Evolutionary conservation across 1,140 invertebrate species (phyloP), one percentile per base, ranked within the genome.

Genomic region (Mylabris phalerata): DNA sequence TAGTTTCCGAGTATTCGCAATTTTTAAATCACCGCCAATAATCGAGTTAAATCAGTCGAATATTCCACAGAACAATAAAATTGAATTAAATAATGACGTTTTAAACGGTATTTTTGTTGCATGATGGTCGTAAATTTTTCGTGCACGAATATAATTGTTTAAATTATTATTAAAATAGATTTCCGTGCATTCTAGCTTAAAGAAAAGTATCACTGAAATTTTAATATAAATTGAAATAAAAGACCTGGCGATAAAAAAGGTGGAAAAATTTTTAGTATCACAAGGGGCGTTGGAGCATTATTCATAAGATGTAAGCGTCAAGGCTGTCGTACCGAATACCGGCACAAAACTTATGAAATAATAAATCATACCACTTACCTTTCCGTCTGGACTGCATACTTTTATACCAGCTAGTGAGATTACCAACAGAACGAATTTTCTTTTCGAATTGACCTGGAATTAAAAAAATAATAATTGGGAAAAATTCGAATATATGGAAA

Each of bases 361-460:
- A 54, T 54, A 54, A 54, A 54, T 54, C 51, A 54, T 54, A 25
- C 25, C 39, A 45, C 51, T 55, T 55, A 55, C 52, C 52, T 55
- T 55, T 47, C 52, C 52, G 43, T 55, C 52, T 55, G 52, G 52
- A 55, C 52, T 55, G 52, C 52, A 55, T 55, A 55, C 52, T 55
- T 55, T 55, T 55, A 55, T 55, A 38, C 52, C 52, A 38, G 52
- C 52, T 46, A 55, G 45, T 9, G 52, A 55, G 40, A 55, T 55
- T 39, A 55, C 52, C 45, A 55, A 47, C 4, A 55, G 44, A 11
- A 55, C 45, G 43, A 47, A 47, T 32, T 55, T 55, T 47, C 48
- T 55, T 47, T 46, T 48, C 40, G 52, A 55, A 48, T 32, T 39
- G 4, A 38, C 52, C 52, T 55, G 27, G 24, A 43, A 42, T 27